phyloP scores from a whole-genome alignment of 2,113 vertebrate genomes.

The Antechinus stuartii region DNA sequence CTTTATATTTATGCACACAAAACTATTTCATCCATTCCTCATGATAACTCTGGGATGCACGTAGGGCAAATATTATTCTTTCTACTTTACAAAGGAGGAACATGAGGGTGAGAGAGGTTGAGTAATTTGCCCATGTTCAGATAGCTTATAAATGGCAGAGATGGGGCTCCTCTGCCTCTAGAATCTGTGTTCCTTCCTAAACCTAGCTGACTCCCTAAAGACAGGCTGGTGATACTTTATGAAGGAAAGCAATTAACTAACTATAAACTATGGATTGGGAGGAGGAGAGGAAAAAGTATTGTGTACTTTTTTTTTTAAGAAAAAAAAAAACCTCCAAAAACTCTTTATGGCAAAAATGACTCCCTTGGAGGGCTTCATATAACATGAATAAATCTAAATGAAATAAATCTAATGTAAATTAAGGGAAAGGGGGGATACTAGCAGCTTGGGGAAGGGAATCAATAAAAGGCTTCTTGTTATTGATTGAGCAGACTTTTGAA shows the following conservation, averaged over 20 bases:
- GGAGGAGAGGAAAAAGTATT: neutral
- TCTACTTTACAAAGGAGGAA: neutral
- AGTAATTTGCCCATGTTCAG: neutral
- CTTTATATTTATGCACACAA: neutral
- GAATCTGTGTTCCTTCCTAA: neutral
- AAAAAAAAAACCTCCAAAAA: neutral
- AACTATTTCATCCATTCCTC: neutral
- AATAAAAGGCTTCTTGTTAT: neutral
- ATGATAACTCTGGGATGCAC: neutral
- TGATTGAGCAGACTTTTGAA: neutral
- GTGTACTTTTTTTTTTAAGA: neutral
- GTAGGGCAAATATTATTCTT: neutral
- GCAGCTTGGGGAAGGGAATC: neutral
- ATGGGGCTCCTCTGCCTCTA: neutral
- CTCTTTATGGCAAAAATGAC: neutral
- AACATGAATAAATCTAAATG: neutral
- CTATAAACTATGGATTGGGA: neutral
- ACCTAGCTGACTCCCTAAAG: neutral
- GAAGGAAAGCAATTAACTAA: neutral
- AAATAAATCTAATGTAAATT: neutral
- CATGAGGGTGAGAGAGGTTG: neutral
- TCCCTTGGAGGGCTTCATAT: neutral
- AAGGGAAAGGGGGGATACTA: neutral
- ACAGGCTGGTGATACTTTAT: neutral
- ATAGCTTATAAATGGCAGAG: neutral